Base-by-base conservation (phyloP, 2,888 invertebrate species). In the Leptinotarsa juncta region DNA sequence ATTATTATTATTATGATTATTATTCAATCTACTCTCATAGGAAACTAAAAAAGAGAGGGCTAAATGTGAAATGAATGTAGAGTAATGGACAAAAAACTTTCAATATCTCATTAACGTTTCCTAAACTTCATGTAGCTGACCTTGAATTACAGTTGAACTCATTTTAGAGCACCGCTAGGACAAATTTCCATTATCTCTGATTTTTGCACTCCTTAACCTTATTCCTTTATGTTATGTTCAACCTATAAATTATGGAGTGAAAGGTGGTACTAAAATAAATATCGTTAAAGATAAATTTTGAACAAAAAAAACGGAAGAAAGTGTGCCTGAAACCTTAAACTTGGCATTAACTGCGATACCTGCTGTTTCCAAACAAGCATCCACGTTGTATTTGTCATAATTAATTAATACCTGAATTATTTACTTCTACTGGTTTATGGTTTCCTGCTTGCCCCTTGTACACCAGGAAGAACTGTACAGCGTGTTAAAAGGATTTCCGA, bases 391-490 rank as follows among this genome's bases (percentile, higher is more conserved):
- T 57, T 69, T 57, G 69, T 69, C 57, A 69, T 69, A 69, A 69
- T 69, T 69, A 69, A 69, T 69, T 57, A 69, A 69, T 42, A 69
- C 42, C 14, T 51, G 18, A 55, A 68, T 68, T 53, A 74, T 68
- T 65, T 65, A 71, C 70, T 67, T 49, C 67, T 60, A 16, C 71
- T 67, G 62, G 71, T 74, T 74, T 70, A 70, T 74, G 51, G 62
- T 67, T 74, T 74, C 67, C 71, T 74, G 71, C 62, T 74, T 51
- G 70, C 53, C 65, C 62, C 57, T 49, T 70, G 50, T 60, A 70
- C 67, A 67, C 71, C 53, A 71, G 65, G 66, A 60, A 73, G 69
- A 68, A 66, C 23, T 66, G 57, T 20, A 15, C n/a, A 49, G 16
- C 20, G n/a, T 66, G 66, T 50, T 66, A 42, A 16, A 65, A 65